Conservation (phyloP, 2,113 vertebrate genomes). For the Chiloscyllium plagiosum region DNA sequence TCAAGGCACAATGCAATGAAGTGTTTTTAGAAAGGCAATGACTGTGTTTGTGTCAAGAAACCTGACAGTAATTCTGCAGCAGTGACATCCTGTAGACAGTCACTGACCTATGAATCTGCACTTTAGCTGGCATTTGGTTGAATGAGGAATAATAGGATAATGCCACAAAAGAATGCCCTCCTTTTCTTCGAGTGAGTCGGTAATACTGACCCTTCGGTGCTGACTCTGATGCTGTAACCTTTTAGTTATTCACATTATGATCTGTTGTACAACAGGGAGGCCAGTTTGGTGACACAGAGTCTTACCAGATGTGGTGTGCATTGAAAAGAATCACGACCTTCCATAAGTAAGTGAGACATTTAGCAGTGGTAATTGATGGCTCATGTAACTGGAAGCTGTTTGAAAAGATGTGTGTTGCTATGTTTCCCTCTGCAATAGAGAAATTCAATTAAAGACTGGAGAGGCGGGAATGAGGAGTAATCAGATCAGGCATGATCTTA, state of each 20-base stretch:
- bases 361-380: not conserved
- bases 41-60: not conserved
- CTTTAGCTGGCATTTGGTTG: not conserved
- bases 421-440: not conserved
- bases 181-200: not conserved
- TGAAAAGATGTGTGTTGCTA: not conserved
- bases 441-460: not conserved
- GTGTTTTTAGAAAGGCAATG: not conserved
- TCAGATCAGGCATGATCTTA: too few species aligned
- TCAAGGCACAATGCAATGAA: not conserved
- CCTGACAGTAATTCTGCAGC: not conserved
- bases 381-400: not conserved
- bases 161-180: not conserved
- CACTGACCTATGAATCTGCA: not conserved
- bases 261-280: constrained; percentile 56
- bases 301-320: constrained; percentile 50
- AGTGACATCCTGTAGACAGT: not conserved
- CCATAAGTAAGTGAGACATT: constrained; percentile 65
- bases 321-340: constrained; percentile 72
- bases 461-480: too few species aligned
- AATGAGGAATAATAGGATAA: not conserved
- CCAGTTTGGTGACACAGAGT: constrained; percentile 52
- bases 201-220: not conserved
- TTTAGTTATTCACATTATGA: constrained; percentile 40
- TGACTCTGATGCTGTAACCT: too few species aligned